Base-by-base conservation (phyloP, 2,888 invertebrate species). In the Glaucopsyche alexis region DNA sequence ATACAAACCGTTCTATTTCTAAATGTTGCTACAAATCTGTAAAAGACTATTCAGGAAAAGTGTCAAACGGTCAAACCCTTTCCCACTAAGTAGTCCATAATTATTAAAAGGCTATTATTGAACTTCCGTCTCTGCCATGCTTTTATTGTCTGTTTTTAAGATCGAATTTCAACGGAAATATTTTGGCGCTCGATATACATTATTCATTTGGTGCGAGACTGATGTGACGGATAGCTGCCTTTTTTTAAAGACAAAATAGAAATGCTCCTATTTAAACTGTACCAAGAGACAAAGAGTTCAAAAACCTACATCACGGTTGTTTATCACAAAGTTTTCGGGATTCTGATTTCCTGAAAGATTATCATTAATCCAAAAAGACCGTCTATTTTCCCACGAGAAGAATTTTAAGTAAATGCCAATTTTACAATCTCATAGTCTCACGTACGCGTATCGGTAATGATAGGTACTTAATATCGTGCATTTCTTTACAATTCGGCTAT, bases 401-500 rank as follows among this genome's bases (percentile, higher is more conserved):
- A 52, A 52, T 52, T 16, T n/a, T 16, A 16, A 8, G 9, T 52
- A 7, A n/a, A 52, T 0, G 50, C 16, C 16, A 4, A 52, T 52
- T 52, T 52, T 9, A 52, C n/a, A 19, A 52, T 16, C 9, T 52
- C 52, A 16, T 52, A 16, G n/a, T 52, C 16, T 52, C 50, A 14
- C 50, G 50, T 50, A 9, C 52, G 14, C n/a, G n/a, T n/a, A 71
- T 38, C 14, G 50, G 50, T 70, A n/a, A 40, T 42, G 16, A 71
- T 38, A n/a, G n/a, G n/a, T n/a, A 40, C 40, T 42, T 19, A 42
- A 71, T 71, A 71, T n/a, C n/a, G 50, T 47, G 45, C 69, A 47
- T 14, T 71, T 29, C 29, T 42, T 55, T 45, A n/a, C 60, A 60
- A 60, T 71, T 71, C 76, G 78, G 84, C 85, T 87, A 87, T 86